Evolutionary conservation across 2,113 vertebrate species (phyloP), one percentile per base, ranked within the genome.

Genomic region (Hylia prasina): DNA sequence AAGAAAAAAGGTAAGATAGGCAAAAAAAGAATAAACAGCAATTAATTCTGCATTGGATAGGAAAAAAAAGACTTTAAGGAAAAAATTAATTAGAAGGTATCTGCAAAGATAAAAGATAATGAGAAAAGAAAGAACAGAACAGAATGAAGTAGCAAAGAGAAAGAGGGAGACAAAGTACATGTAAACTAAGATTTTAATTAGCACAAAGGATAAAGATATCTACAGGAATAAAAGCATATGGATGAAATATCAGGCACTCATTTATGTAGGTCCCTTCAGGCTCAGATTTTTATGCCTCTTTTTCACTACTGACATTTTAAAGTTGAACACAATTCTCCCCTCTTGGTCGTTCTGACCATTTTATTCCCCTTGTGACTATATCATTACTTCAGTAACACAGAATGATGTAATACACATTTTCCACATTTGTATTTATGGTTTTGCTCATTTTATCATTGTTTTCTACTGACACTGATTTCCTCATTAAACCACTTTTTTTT

Each of bases 111-210:
- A 85, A 90, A 87, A 56, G 27, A 72, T 71, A 35, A 50, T 31
- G 20, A 64, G 35, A 24, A 53, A 47, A 65, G 56, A 64, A 23
- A 68, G n/a, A 68, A 53, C 30, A 61, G 42, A 89, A 85, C 47
- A 65, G n/a, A 93, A 42, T 56, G 35, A 93, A 76, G 17, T 48
- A 72, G 33, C n/a, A 73, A 91, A 87, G 90, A 96, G 83, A 87
- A 94, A 96, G 93, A 97, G 93, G 93, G 96, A 97, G 94, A 96
- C 90, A 96, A 94, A 96, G 94, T 94, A 96, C 78, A 86, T 63
- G 27, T 63, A 96, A 95, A 93, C 0, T 10, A 93, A 90, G 30
- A 40, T 72, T 91, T 94, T 90, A 96, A 93, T 96, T 96, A 96
- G 68, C 0, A 1, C 35, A 83, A 94, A 93, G 35, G 35, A 88